Base-by-base conservation (phyloP, 2,888 invertebrate genomes). In the Oscheius sp. region DNA sequence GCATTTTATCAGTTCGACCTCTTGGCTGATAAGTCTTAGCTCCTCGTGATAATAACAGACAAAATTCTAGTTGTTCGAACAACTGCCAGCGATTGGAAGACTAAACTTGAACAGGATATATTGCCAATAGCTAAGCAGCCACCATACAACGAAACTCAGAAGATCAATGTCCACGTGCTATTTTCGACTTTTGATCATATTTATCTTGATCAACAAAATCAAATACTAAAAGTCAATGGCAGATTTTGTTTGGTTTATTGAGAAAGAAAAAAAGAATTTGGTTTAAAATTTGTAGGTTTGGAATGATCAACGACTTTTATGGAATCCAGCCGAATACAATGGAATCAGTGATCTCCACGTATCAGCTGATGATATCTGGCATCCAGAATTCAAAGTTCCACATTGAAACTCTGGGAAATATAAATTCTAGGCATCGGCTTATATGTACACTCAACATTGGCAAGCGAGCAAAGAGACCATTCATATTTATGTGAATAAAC, bases 111-210 rank as follows among this genome's bases (percentile, higher is more conserved):
- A 21, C 25, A 25, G 49, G 49, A 66, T 6, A n/a, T 66, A n/a
- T 21, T 66, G 12, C 66, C 66, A 1, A 16, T n/a, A 27, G 66
- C 29, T 0, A 49, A 52, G 7, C 13, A 16, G 25, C 66, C 66
- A 16, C 66, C 66, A n/a, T 49, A 29, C 27, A 29, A 66, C 1
- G 52, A 49, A 9, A 16, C 16, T 2, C 12, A 66, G 13, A 23
- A 18, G n/a, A 27, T 69, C 1, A n/a, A n/a, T 9, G 69, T 56
- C 3, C 69, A 69, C n/a, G 6, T 69, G 2, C 5, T 69, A 18
- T 69, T 69, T 43, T 69, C 69, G n/a, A 41, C 55, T 9, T 41
- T 69, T n/a, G 69, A 69, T n/a, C 69, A 69, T 25, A 21, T 69
- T 1, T 55, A 13, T 18, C 13, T 69, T 6, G 69, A 69, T 55